Evolutionary conservation across 2,797 vertebrate genomes (phyloP).

Genomic region (Manis crassicaudata): DNA sequence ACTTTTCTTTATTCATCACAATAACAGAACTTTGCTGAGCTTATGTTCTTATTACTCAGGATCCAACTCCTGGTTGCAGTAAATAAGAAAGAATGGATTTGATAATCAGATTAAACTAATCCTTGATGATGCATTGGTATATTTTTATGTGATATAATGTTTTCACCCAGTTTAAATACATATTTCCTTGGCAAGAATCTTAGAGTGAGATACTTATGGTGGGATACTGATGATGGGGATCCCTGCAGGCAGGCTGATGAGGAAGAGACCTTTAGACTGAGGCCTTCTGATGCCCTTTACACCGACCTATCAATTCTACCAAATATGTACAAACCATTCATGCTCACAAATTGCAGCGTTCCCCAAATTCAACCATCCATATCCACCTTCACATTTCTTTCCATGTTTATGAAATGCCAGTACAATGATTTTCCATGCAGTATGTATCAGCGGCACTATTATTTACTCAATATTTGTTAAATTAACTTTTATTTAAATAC

Average conservation of each 20-base stretch:
- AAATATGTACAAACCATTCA: not conserved
- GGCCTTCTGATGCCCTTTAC: not conserved
- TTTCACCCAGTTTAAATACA: constrained; percentile 7
- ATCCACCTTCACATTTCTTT: not conserved
- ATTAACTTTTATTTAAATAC: constrained; percentile 47
- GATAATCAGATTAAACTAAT: not conserved
- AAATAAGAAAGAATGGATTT: not conserved
- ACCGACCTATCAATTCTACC: not conserved
- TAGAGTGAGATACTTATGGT: not conserved
- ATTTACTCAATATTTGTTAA: constrained; percentile 49
- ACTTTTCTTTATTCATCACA: not conserved
- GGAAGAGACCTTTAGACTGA: not conserved
- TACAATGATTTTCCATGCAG: not conserved
- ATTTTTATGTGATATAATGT: not conserved
- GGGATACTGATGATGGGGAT: not conserved
- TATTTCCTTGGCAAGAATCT: not conserved
- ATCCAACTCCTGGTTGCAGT: not conserved
- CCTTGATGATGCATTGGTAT: not conserved
- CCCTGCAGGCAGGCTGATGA: not conserved
- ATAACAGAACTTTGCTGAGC: not conserved
- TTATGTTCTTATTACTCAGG: not conserved
- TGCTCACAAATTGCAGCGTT: not conserved
- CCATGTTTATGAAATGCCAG: not conserved
- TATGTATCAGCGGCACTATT: not conserved
- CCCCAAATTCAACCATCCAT: not conserved